These are phyloP conservation scores for Pelobates fuscus DNA, from an alignment of 2,113 vertebrate genomes.

Conservation along the genomic window DNA sequence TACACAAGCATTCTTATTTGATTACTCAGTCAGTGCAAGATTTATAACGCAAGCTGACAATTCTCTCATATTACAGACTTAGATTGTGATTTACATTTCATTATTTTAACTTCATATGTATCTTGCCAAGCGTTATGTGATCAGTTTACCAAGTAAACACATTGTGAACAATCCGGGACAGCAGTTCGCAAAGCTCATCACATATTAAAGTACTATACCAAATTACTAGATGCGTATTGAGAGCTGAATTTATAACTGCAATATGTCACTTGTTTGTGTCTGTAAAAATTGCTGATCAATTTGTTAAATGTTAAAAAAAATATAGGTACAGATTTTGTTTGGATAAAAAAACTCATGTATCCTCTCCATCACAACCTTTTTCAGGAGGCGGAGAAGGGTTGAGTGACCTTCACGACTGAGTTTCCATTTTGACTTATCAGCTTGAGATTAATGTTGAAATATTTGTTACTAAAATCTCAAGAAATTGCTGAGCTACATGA, in stretches of 20 bases:
- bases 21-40: slow-evolving; percentile 49
- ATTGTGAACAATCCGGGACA: slow-evolving; percentile 35
- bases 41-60: slow-evolving; percentile 47
- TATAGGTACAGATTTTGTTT: too few relatives aligned
- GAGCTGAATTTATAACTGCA: slow-evolving; percentile 51
- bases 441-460: too few relatives aligned
- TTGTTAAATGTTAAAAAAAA: too few relatives aligned
- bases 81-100: slow-evolving; percentile 58
- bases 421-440: too few relatives aligned
- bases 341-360: too few relatives aligned
- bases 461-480: too few relatives aligned
- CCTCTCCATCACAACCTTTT: too few relatives aligned
- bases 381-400: too few relatives aligned
- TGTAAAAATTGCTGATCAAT: too few relatives aligned
- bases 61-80: slow-evolving; percentile 52
- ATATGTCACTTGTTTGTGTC: background rate
- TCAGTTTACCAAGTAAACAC: slow-evolving; percentile 55
- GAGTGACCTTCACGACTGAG: too few relatives aligned
- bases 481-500: too few relatives aligned
- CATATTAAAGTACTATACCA: slow-evolving; percentile 6
- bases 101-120: slow-evolving; percentile 53
- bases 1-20: slow-evolving; percentile 47
- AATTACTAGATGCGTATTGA: slow-evolving; percentile 5
- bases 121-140: slow-evolving; percentile 46
- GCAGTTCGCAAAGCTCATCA: slow-evolving; percentile 27